These are phyloP conservation scores for Holacanthus passer DNA, from an alignment of 2,113 vertebrate genomes.

Conservation along the genomic window DNA sequence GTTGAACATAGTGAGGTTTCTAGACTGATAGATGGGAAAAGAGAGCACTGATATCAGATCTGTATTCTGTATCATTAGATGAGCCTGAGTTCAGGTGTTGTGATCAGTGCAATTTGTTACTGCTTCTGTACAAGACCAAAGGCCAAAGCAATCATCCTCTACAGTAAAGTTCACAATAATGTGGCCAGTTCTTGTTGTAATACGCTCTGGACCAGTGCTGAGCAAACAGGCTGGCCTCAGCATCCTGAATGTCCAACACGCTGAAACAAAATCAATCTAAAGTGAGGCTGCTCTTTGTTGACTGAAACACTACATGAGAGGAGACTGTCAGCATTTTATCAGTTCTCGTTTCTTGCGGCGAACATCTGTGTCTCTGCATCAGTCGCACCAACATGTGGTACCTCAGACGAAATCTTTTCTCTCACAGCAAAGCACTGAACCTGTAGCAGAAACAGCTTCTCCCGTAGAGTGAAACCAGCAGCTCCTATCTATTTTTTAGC, in stretches of 20 bases:
- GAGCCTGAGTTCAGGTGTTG: background rate
- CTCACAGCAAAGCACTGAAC: background rate
- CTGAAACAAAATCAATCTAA: no score
- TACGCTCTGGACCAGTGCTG: background rate
- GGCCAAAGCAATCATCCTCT: background rate
- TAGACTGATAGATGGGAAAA: background rate
- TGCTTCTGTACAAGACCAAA: no score
- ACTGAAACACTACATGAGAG: background rate
- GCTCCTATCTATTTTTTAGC: conserved; percentile 1
- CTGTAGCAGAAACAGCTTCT: background rate
- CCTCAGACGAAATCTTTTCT: background rate
- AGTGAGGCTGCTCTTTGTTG: background rate
- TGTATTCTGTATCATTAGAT: background rate
- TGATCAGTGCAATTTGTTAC: no score
- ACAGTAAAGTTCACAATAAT: background rate
- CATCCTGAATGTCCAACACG: no score
- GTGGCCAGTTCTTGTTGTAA: background rate
- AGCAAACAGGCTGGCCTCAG: background rate
- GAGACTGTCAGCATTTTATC: background rate
- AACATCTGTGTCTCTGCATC: background rate
- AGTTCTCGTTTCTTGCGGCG: no score
- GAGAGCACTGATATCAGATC: background rate
- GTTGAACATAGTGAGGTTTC: background rate
- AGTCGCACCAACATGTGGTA: background rate
- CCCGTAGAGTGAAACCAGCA: background rate